Base-by-base conservation (phyloP, 2,888 invertebrate species). In the Lymantria dispar region DNA sequence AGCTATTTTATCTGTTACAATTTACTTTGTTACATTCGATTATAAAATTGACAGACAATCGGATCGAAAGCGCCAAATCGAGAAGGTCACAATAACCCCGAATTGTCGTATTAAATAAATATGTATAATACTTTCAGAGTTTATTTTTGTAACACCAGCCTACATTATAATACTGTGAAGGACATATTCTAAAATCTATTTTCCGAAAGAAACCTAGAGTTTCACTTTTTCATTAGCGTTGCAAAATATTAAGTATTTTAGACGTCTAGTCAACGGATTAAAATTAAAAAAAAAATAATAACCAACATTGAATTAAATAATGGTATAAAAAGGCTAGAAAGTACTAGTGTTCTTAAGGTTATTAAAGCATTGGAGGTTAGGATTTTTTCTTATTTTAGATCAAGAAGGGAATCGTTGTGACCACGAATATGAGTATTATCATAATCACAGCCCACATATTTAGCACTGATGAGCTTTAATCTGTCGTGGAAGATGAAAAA, bases 31-130 rank as follows among this genome's bases (percentile, higher is more conserved):
- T 71, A 75, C 74, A 70, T 71, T 70, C 69, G 66, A 76, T 79
- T 78, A 79, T 78, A 78, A 77, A 79, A 84, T 76, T 72, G 73
- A 65, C 67, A 72, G 74, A 64, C 66, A 66, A 64, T 62, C 62
- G 64, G 58, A 70, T 68, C 58, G 66, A 74, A 76, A 77, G 67
- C 70, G 62, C 47, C 57, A 38, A 41, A 39, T 39, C 30, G 48
- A 59, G 64, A 81, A 79, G 76, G 74, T 64, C 64, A 55, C 48
- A 50, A 38, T 48, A 56, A 61, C 69, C 62, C 58, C 61, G 58
- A 65, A 62, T 64, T 45, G 54, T 58, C 46, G 39, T 53, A 48
- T 55, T 60, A 66, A 52, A 41, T 64, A 54, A 38, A 56, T 40
- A 56, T 30, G 22, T 42, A 22, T 22, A 22, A 22, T 22, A 42